These are phyloP conservation scores for Drosophila peninsularis DNA, from an alignment of 2,888 invertebrate genomes.

Conservation along the genomic window DNA sequence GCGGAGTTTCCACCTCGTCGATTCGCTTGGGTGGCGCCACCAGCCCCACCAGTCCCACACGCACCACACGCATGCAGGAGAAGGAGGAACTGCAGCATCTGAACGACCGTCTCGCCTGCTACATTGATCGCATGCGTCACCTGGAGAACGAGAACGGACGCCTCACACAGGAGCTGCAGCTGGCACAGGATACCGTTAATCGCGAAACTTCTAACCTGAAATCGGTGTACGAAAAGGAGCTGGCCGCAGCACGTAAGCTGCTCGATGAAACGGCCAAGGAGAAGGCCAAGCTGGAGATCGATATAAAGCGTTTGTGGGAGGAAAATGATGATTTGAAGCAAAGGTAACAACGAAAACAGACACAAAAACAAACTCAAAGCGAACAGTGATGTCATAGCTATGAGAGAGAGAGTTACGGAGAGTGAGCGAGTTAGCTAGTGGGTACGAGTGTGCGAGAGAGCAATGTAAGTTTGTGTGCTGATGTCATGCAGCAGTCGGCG, in stretches of 20 bases:
- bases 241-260: constrained; percentile 94
- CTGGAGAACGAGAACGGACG: constrained; percentile 96
- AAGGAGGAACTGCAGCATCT: constrained; percentile 96
- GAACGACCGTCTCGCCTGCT: constrained; percentile 97
- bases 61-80: constrained; percentile 95
- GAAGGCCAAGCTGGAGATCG: constrained; percentile 96
- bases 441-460: not conserved
- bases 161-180: constrained; percentile 92
- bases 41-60: constrained; percentile 93
- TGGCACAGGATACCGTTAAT: constrained; percentile 93
- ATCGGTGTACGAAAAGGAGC: constrained; percentile 95
- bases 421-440: not conserved
- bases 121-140: constrained; percentile 97
- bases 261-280: constrained; percentile 97
- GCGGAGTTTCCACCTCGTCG: constrained; percentile 64
- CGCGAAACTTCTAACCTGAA: constrained; percentile 96
- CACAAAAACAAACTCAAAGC: constrained; percentile 23
- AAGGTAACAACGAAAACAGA: constrained; percentile 85
- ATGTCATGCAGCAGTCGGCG: constrained; percentile 57
- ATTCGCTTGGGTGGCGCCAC: constrained; percentile 64
- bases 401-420: constrained; percentile 2
- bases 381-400: constrained; percentile 65
- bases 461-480: constrained; percentile 23
- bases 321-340: constrained; percentile 93
- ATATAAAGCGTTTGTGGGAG: constrained; percentile 93